phyloP scores from a whole-genome alignment of 2,888 invertebrate genomes.

The Busseola fusca region DNA sequence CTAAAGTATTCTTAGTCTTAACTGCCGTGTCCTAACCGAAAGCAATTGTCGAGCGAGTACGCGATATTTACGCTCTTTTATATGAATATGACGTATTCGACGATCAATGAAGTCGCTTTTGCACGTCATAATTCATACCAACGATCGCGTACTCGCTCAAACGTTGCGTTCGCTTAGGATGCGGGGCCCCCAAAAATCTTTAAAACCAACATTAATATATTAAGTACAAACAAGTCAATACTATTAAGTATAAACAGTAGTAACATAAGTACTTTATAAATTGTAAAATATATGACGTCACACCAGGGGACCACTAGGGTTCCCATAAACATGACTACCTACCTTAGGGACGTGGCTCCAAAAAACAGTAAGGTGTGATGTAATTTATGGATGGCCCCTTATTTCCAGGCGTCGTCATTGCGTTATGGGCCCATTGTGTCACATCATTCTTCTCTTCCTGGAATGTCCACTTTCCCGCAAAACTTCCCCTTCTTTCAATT shows the following conservation, averaged over 20 bases:
- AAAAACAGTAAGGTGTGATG: no score
- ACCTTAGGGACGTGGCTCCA: no score
- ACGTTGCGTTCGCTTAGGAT: background rate
- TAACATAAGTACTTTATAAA: background rate
- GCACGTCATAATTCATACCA: background rate
- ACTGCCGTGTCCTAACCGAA: background rate
- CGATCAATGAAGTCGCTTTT: background rate
- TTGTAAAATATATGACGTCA: background rate
- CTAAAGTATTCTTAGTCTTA: background rate
- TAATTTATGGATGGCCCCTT: constrained; percentile 6
- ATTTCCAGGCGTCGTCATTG: constrained; percentile 53
- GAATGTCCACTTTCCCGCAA: constrained; percentile 6
- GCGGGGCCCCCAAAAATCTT: background rate
- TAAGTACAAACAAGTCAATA: no score
- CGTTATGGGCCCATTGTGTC: constrained; percentile 29
- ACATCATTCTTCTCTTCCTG: constrained; percentile 4
- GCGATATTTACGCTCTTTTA: background rate
- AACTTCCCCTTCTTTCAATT: constrained; percentile 15
- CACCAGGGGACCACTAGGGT: background rate
- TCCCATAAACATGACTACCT: background rate
- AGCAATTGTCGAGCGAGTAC: background rate
- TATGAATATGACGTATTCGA: background rate
- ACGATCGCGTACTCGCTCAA: background rate
- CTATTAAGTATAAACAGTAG: background rate
- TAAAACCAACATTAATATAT: background rate